A percentile compares a stretch with the other conserved stretches of the same genome.
phyloP scores from a whole-genome alignment of 1,140 invertebrate genomes.

The Drosophila rufa region DNA sequence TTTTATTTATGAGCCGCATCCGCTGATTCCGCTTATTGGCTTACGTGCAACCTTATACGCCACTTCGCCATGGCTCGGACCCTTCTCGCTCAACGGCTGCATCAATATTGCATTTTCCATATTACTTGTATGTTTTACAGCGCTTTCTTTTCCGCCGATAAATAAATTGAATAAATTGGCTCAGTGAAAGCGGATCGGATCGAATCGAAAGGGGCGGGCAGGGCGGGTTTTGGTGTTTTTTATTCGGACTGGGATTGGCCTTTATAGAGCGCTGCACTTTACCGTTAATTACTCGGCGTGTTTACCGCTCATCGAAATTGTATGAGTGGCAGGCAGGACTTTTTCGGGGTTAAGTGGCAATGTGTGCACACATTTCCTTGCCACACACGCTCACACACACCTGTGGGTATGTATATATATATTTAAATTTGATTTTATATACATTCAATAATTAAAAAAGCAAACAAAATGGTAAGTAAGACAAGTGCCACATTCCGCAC shows the following conservation, averaged over 20 bases:
- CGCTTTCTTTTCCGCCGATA: constrained; percentile 46
- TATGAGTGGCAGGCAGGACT: constrained; percentile 62
- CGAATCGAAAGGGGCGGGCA: constrained; percentile 6
- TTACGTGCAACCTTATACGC: constrained; percentile 49
- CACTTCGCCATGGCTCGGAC: constrained; percentile 1
- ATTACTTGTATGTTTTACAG: constrained; percentile 51
- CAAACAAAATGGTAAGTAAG: background rate
- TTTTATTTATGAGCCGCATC: constrained; percentile 77
- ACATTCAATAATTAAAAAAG: constrained; percentile 73
- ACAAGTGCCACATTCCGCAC: background rate
- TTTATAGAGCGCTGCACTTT: constrained; percentile 73
- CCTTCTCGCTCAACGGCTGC: constrained; percentile 11
- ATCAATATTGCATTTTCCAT: constrained; percentile 59
- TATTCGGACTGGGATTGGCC: constrained; percentile 8
- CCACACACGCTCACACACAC: background rate
- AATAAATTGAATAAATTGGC: constrained; percentile 82
- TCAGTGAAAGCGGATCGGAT: constrained; percentile 43
- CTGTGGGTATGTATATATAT: background rate
- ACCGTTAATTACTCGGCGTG: constrained; percentile 80
- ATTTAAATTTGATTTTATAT: constrained; percentile 71
- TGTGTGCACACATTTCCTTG: constrained; percentile 59
- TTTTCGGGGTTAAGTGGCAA: constrained; percentile 76
- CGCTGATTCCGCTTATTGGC: constrained; percentile 78
- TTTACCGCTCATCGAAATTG: constrained; percentile 83
- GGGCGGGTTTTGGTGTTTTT: background rate